phyloP scores from a whole-genome alignment of 2,888 invertebrate genomes.

The Diaprepes abbreviatus region DNA sequence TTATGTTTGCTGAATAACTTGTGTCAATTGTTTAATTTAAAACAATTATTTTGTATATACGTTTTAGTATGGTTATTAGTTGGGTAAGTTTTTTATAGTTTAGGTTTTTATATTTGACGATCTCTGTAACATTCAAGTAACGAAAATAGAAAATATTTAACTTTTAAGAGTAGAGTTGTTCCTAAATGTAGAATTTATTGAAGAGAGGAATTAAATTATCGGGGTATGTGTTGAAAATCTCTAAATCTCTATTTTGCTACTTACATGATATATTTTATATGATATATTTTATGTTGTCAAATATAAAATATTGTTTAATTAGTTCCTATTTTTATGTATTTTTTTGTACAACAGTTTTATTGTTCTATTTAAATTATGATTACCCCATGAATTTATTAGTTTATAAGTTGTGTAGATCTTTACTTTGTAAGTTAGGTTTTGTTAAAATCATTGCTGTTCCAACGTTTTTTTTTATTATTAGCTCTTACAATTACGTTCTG shows the following conservation, averaged over 20 bases:
- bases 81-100: slow-evolving; percentile 17
- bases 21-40: slow-evolving; percentile 57
- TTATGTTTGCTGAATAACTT: slow-evolving; percentile 34
- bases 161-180: slow-evolving; percentile 41
- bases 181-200: slow-evolving; percentile 42
- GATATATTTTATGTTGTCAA: slow-evolving; percentile 17
- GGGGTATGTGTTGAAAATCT: slow-evolving; percentile 23
- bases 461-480: too few relatives aligned
- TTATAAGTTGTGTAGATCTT: slow-evolving; percentile 9
- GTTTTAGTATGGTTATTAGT: slow-evolving; percentile 62
- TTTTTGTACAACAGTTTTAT: slow-evolving; percentile 25
- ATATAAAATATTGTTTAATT: slow-evolving; percentile 29
- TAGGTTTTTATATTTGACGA: slow-evolving; percentile 39
- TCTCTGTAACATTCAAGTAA: slow-evolving; percentile 29
- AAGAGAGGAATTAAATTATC: slow-evolving; percentile 14
- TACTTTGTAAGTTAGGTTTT: not conserved
- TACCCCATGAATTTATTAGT: slow-evolving; percentile 29
- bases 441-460: not conserved
- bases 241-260: slow-evolving; percentile 21
- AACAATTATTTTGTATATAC: slow-evolving; percentile 64
- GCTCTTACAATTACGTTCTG: too few relatives aligned
- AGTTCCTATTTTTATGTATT: slow-evolving; percentile 29
- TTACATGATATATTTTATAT: slow-evolving; percentile 24
- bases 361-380: slow-evolving; percentile 15
- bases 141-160: slow-evolving; percentile 17